Evolutionary conservation across 2,797 vertebrate genomes (phyloP).

Genomic region (Chelon labrosus): DNA sequence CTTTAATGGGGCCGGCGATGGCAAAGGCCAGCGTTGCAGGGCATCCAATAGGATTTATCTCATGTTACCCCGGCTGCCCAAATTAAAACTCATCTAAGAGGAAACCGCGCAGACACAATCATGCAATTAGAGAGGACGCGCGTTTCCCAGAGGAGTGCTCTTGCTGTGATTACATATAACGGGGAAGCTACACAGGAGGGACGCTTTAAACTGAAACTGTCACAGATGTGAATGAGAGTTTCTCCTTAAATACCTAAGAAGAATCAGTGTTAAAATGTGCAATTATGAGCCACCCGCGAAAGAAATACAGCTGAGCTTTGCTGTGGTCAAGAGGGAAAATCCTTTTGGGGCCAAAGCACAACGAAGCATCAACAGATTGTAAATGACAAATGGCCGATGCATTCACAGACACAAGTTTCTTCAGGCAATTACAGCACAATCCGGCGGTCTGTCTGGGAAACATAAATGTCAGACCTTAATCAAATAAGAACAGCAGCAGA

Average conservation of each 20-base stretch:
- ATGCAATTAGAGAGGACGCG: constrained; percentile 53
- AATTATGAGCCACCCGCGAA: constrained; percentile 33
- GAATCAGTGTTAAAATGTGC: constrained; percentile 23
- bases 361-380: constrained; percentile 43
- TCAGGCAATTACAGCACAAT: constrained; percentile 53
- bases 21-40: constrained; percentile 64
- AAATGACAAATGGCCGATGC: constrained; percentile 42
- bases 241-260: constrained; percentile 17
- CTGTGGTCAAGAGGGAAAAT: constrained; percentile 15
- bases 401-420: constrained; percentile 39
- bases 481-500: constrained; percentile 36
- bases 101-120: constrained; percentile 60
- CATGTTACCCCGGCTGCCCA: constrained; percentile 64
- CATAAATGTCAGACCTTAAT: constrained; percentile 54
- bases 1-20: constrained; percentile 68
- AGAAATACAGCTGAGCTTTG: constrained; percentile 32
- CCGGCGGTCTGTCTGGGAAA: constrained; percentile 35
- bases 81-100: constrained; percentile 69
- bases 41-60: constrained; percentile 70
- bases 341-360: constrained; percentile 27
- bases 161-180: constrained; percentile 63
- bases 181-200: constrained; percentile 14
- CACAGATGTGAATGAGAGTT: constrained; percentile 19
- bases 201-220: constrained; percentile 32
- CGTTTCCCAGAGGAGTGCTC: constrained; percentile 52